These are phyloP conservation scores for Drosophila emarginata DNA, from an alignment of 2,888 invertebrate species.

Conservation along the genomic window DNA sequence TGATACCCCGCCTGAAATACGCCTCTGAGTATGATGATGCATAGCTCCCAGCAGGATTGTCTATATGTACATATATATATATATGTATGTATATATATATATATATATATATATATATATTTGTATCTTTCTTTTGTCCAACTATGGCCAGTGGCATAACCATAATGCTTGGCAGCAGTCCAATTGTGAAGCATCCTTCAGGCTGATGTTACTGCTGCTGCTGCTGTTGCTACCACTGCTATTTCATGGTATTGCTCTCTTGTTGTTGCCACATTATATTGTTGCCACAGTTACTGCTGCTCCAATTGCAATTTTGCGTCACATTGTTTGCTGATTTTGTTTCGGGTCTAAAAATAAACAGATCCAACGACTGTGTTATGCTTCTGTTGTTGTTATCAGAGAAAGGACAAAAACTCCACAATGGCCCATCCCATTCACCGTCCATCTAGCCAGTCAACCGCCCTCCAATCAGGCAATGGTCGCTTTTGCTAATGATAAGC, in stretches of 20 bases:
- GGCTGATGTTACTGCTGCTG: conserved; percentile 42
- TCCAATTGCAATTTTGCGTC: conserved; percentile 63
- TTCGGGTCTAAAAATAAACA: conserved; percentile 58
- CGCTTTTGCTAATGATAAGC: conserved; percentile 70
- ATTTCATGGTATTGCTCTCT: conserved; percentile 18
- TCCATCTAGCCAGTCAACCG: conserved; percentile 25
- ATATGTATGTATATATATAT: no score
- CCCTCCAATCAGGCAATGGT: conserved; percentile 61
- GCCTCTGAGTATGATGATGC: background rate
- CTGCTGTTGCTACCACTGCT: conserved; percentile 17
- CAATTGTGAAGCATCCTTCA: conserved; percentile 52
- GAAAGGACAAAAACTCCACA: conserved; percentile 11
- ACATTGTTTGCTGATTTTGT: conserved; percentile 69
- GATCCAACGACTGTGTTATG: conserved; percentile 3
- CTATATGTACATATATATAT: background rate
- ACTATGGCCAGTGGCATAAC: conserved; percentile 29
- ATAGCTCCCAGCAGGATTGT: conserved; percentile 22
- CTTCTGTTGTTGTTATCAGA: background rate
- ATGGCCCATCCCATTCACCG: conserved; percentile 19
- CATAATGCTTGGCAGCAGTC: conserved; percentile 56
- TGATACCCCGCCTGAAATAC: background rate
- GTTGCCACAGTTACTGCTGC: conserved; percentile 18
- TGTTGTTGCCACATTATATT: conserved; percentile 23
- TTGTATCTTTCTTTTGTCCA: conserved; percentile 20
- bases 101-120: background rate